phyloP scores from a whole-genome alignment of 2,113 vertebrate genomes.

The Polypterus senegalus region DNA sequence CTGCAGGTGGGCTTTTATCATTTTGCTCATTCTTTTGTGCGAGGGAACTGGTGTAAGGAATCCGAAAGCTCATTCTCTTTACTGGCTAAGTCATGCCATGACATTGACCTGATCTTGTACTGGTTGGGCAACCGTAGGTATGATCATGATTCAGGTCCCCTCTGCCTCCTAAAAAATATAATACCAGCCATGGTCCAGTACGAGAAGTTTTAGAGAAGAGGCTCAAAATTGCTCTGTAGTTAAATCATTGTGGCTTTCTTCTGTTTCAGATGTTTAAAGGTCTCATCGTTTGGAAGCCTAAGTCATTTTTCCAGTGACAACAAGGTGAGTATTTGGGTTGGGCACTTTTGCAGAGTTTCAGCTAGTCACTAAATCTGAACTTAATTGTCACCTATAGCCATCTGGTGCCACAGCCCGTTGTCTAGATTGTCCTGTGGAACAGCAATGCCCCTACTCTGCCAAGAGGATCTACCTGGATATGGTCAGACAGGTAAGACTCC shows the following conservation, averaged over 20 bases:
- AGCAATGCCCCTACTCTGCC: slow-evolving; percentile 56
- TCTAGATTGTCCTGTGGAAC: slow-evolving; percentile 53
- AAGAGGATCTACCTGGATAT: slow-evolving; percentile 58
- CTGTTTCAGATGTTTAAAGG: slow-evolving; percentile 54
- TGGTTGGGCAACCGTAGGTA: slow-evolving; percentile 62
- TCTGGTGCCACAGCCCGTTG: slow-evolving; percentile 49
- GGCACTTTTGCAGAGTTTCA: neutral
- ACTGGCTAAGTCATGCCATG: slow-evolving; percentile 66
- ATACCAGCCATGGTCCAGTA: neutral
- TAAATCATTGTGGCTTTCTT: slow-evolving; percentile 6
- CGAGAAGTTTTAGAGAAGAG: neutral
- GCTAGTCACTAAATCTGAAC: no score
- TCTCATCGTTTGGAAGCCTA: slow-evolving; percentile 66
- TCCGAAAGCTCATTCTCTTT: slow-evolving; percentile 60
- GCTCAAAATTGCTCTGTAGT: neutral
- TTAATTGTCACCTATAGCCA: slow-evolving; percentile 35
- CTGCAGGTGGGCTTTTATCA: slow-evolving; percentile 62
- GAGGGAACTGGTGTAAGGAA: slow-evolving; percentile 70
- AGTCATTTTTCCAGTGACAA: slow-evolving; percentile 56
- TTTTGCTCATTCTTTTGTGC: slow-evolving; percentile 69
- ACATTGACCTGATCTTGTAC: slow-evolving; percentile 62
- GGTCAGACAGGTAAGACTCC: slow-evolving; percentile 39
- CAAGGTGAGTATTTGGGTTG: slow-evolving; percentile 38
- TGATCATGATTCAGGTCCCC: neutral
- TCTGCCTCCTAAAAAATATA: neutral